Evolutionary conservation across 53 echinoderm and acorn worm species (phyloP).

Genomic region (Echinarachnius parma): DNA sequence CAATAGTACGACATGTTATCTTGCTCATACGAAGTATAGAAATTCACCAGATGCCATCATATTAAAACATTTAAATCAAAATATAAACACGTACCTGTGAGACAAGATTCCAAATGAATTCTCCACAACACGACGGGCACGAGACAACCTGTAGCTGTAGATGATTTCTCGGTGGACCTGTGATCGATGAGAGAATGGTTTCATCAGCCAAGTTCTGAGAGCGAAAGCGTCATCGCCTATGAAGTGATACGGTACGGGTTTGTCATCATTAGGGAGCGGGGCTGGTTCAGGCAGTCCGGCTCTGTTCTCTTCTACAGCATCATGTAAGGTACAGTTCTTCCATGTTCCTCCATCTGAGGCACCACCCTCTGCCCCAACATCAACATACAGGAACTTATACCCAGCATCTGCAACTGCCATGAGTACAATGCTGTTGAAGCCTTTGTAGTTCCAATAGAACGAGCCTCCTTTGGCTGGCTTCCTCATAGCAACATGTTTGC

Average conservation of each 20-base stretch:
- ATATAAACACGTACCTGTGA: constrained; percentile 44
- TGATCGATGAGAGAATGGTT: constrained; percentile 46
- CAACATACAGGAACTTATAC: constrained; percentile 24
- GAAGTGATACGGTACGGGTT: constrained; percentile 44
- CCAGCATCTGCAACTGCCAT: constrained; percentile 48
- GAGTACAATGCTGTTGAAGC: constrained; percentile 49
- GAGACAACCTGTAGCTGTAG: constrained; percentile 53
- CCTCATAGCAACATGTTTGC: constrained; percentile 37
- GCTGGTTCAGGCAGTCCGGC: constrained; percentile 32
- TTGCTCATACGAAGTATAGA: too few relatives aligned
- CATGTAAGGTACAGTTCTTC: constrained; percentile 40
- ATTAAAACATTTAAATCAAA: too few relatives aligned
- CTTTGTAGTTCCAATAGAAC: constrained; percentile 48
- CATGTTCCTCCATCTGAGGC: constrained; percentile 50
- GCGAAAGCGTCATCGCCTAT: constrained; percentile 38
- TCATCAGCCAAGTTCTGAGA: constrained; percentile 31
- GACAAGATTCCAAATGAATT: constrained; percentile 47
- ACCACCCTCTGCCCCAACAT: constrained; percentile 34
- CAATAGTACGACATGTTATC: too few relatives aligned
- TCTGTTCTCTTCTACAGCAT: constrained; percentile 37
- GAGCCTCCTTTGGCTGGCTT: constrained; percentile 40
- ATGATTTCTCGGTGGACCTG: constrained; percentile 44
- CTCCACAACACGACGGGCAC: constrained; percentile 44
- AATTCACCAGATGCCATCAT: too few relatives aligned
- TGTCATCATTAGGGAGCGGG: constrained; percentile 44